phyloP scores from a whole-genome alignment of 2,888 invertebrate species.

The Acleris holmiana region DNA sequence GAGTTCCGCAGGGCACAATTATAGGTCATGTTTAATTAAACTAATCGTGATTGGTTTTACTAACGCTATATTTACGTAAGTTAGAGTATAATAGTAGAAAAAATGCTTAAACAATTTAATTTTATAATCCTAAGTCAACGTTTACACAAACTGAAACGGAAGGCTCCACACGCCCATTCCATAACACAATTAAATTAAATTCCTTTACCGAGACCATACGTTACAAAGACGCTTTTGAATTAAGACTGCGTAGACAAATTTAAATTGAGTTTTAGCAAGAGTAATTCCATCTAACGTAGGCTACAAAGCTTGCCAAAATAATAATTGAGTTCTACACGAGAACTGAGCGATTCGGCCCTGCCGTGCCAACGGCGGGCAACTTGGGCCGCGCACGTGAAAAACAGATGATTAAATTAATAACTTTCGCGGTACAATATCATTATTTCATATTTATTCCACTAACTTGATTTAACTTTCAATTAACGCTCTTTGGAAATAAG shows the following conservation, averaged over 20 bases:
- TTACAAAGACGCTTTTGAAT: constrained; percentile 55
- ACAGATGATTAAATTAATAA: constrained; percentile 27
- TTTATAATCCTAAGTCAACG: constrained; percentile 12
- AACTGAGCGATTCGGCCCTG: constrained; percentile 37
- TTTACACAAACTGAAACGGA: constrained; percentile 17
- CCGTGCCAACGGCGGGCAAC: constrained; percentile 9
- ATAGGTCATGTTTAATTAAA: constrained; percentile 17
- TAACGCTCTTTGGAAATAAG: no score
- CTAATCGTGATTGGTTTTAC: not conserved
- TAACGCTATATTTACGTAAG: not conserved
- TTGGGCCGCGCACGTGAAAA: constrained; percentile 5
- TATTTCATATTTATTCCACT: not conserved
- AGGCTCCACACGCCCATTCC: constrained; percentile 43
- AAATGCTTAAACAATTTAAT: not conserved
- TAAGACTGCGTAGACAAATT: constrained; percentile 67
- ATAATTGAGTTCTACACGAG: constrained; percentile 65
- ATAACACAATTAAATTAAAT: constrained; percentile 64
- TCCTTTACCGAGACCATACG: constrained; percentile 50
- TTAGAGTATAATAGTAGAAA: no score
- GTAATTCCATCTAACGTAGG: constrained; percentile 61
- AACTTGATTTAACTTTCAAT: not conserved
- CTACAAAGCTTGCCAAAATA: constrained; percentile 67
- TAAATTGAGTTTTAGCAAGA: constrained; percentile 73
- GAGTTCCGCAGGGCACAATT: constrained; percentile 1
- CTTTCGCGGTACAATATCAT: constrained; percentile 1